phyloP scores from a whole-genome alignment of 1,140 invertebrate species.

The Macrosteles quadrilineatus region DNA sequence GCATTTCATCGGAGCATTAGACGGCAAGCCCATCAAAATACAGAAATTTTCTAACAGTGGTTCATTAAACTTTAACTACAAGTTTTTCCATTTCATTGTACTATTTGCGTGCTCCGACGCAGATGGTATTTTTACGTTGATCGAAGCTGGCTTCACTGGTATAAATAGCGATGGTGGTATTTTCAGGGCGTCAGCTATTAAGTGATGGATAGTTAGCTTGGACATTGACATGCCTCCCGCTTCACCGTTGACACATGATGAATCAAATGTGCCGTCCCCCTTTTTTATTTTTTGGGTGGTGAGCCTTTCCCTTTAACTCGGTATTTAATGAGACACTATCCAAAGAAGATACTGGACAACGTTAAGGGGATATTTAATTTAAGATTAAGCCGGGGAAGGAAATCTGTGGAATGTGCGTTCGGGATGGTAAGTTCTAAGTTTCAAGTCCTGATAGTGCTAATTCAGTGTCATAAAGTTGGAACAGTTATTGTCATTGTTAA shows the following conservation, averaged over 20 bases:
- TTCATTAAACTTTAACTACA: slow-evolving; percentile 48
- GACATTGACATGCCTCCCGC: slow-evolving; percentile 17
- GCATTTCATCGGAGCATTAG: slow-evolving; percentile 50
- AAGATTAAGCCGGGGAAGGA: slow-evolving; percentile 24
- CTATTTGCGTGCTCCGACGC: slow-evolving; percentile 47
- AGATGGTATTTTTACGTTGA: slow-evolving; percentile 43
- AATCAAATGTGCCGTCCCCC: slow-evolving; percentile 31
- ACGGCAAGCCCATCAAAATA: slow-evolving; percentile 50
- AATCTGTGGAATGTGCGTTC: slow-evolving; percentile 30
- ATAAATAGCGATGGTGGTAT: slow-evolving; percentile 42
- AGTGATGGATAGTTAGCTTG: background rate
- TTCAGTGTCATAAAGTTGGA: no score
- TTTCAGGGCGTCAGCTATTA: slow-evolving; percentile 23
- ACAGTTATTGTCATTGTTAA: no score
- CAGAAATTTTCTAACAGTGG: slow-evolving; percentile 37
- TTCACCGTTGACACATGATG: slow-evolving; percentile 12
- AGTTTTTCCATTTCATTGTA: slow-evolving; percentile 44
- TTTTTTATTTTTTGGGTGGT: slow-evolving; percentile 37
- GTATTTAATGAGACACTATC: slow-evolving; percentile 39
- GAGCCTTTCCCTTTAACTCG: slow-evolving; percentile 38
- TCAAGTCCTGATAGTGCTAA: background rate
- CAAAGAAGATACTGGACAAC: slow-evolving; percentile 22
- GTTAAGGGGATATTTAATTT: slow-evolving; percentile 32
- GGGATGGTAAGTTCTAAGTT: slow-evolving; percentile 31
- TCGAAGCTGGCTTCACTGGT: slow-evolving; percentile 46